Percentiles rank a stretch among this genome's conserved stretches.
Evolutionary conservation across 2,797 vertebrate genomes (phyloP).

Genomic region (Labroides dimidiatus): DNA sequence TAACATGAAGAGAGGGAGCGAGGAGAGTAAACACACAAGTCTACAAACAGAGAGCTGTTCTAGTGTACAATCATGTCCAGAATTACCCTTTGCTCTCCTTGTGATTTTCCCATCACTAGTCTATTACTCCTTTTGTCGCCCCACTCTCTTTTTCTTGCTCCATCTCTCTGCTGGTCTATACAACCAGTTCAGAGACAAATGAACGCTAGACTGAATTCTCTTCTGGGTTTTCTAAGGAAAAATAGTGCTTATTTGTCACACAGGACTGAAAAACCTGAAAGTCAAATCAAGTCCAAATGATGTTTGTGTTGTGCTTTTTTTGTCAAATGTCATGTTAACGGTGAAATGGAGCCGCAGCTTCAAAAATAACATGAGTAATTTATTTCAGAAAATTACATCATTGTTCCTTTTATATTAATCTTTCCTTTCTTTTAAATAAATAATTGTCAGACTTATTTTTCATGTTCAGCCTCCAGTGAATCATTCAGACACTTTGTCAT

Average conservation of each 20-base stretch:
- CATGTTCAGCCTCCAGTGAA: not conserved
- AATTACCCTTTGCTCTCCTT: not conserved
- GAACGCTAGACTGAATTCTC: not conserved
- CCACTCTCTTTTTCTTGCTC: constrained; percentile 14
- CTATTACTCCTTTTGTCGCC: not conserved
- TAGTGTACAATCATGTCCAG: not conserved
- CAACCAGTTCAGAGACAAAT: not conserved
- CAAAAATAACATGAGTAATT: not conserved
- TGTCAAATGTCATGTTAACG: not conserved
- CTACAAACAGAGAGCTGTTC: not conserved
- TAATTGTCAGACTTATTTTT: not conserved
- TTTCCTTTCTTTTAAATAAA: too few relatives aligned
- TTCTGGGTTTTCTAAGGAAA: not conserved
- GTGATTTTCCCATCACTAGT: not conserved
- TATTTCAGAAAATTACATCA: constrained; percentile 62
- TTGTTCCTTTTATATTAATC: constrained; percentile 26
- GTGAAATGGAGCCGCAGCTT: not conserved
- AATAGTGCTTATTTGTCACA: not conserved
- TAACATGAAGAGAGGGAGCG: not conserved
- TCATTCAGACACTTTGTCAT: not conserved
- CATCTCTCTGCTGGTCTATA: constrained; percentile 1
- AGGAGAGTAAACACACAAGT: not conserved
- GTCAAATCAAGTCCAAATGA: too few relatives aligned
- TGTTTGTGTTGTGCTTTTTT: not conserved
- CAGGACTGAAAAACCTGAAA: too few relatives aligned